A percentile compares a stretch with the other conserved stretches of the same genome.
phyloP scores from a whole-genome alignment of 2,113 vertebrate species.

The Tragulus kanchil region DNA sequence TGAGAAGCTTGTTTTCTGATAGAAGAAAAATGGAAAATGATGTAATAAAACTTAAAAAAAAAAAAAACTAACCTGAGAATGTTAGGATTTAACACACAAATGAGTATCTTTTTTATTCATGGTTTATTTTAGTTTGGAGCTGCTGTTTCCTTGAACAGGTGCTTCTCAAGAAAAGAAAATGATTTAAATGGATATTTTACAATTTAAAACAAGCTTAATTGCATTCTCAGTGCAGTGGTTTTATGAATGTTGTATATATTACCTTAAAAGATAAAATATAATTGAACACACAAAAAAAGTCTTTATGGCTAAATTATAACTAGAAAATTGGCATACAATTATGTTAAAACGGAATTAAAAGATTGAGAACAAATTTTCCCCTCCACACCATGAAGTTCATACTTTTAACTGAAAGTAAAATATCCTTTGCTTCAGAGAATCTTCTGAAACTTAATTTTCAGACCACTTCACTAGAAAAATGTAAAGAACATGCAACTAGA shows the following conservation, averaged over 20 bases:
- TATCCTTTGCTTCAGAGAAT: slow-evolving; percentile 3
- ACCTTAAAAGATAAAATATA: slow-evolving; percentile 64
- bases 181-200: slow-evolving; percentile 29
- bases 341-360: slow-evolving; percentile 67
- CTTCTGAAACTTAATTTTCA: background rate
- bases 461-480: background rate
- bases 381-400: slow-evolving; percentile 19
- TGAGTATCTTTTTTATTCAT: background rate
- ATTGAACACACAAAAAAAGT: slow-evolving; percentile 38
- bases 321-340: slow-evolving; percentile 52
- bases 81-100: background rate
- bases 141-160: slow-evolving; percentile 44
- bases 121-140: background rate
- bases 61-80: background rate
- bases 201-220: slow-evolving; percentile 39
- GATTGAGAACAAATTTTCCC: background rate
- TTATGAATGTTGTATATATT: slow-evolving; percentile 27
- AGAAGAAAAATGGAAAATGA: background rate
- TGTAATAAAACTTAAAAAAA: background rate
- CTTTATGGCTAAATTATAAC: slow-evolving; percentile 55
- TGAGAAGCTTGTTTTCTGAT: background rate
- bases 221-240: background rate
- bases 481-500: background rate
- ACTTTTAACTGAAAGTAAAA: slow-evolving; percentile 49
- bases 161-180: slow-evolving; percentile 16